Evolutionary conservation across 2,113 vertebrate genomes (phyloP).

Genomic region (Psittacula cyanocephala): DNA sequence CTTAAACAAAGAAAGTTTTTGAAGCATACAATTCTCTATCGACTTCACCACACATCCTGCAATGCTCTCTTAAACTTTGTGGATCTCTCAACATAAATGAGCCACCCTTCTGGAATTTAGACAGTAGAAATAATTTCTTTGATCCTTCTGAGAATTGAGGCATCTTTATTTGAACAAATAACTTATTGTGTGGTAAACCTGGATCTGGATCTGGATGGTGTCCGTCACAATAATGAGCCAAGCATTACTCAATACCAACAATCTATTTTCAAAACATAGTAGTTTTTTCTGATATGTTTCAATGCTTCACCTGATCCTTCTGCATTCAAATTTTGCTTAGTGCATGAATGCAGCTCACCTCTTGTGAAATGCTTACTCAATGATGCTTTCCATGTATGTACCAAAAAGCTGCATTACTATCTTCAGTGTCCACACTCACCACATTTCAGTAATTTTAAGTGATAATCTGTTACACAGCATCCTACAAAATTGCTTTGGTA

Average conservation of each 20-base stretch:
- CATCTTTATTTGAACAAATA: neutral
- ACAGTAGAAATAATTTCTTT: neutral
- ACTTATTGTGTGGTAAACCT: neutral
- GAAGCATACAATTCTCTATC: slow-evolving; percentile 4
- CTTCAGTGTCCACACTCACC: neutral
- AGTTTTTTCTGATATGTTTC: neutral
- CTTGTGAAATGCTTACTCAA: neutral
- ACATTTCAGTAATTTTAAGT: neutral
- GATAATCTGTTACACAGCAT: neutral
- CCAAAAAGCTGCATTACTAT: neutral
- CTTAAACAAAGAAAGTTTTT: slow-evolving; percentile 24
- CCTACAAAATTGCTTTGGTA: neutral
- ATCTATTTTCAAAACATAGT: neutral
- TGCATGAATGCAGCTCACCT: neutral
- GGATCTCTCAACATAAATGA: neutral
- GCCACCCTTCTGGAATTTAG: neutral
- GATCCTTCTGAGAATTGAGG: neutral
- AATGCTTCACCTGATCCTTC: neutral
- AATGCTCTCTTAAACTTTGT: neutral
- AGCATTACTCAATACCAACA: neutral
- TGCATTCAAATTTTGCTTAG: neutral
- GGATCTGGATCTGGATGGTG: neutral
- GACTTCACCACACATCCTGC: neutral
- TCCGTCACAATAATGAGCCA: neutral
- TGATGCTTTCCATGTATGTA: neutral